phyloP scores from a whole-genome alignment of 2,113 vertebrate species.

The Rutilus rutilus region DNA sequence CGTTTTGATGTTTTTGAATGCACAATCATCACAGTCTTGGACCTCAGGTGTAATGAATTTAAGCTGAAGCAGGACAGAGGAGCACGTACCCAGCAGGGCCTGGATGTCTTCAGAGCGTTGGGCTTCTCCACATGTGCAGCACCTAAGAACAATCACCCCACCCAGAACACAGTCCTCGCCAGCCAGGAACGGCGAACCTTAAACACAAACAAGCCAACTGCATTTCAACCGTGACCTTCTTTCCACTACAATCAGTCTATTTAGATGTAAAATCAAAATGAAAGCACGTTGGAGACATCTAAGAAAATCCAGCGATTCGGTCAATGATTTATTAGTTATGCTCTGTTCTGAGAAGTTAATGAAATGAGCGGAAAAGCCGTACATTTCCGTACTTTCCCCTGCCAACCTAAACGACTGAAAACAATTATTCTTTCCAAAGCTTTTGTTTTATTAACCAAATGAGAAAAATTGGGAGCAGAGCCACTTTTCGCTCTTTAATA shows the following conservation, averaged over 20 bases:
- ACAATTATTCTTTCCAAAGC: constrained; percentile 57
- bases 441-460: constrained; percentile 61
- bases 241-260: constrained; percentile 22
- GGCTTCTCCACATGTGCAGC: constrained; percentile 87
- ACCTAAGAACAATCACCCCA: constrained; percentile 94
- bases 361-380: constrained; percentile 29
- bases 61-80: not conserved
- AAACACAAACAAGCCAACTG: constrained; percentile 30
- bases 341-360: constrained; percentile 45
- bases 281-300: constrained; percentile 23
- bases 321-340: constrained; percentile 45
- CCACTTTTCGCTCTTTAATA: constrained; percentile 47
- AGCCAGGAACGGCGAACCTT: constrained; percentile 95
- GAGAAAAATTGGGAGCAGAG: constrained; percentile 43
- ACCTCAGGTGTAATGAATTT: not conserved
- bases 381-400: constrained; percentile 49
- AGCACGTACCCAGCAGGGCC: constrained; percentile 87
- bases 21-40: not conserved
- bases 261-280: constrained; percentile 17
- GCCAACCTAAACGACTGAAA: constrained; percentile 65
- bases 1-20: not conserved
- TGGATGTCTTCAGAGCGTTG: constrained; percentile 84
- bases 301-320: constrained; percentile 14
- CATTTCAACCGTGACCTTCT: constrained; percentile 16
- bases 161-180: constrained; percentile 94